These are phyloP conservation scores for Diuraphis noxia DNA, from an alignment of 1,140 invertebrate genomes.

Conservation along the genomic window DNA sequence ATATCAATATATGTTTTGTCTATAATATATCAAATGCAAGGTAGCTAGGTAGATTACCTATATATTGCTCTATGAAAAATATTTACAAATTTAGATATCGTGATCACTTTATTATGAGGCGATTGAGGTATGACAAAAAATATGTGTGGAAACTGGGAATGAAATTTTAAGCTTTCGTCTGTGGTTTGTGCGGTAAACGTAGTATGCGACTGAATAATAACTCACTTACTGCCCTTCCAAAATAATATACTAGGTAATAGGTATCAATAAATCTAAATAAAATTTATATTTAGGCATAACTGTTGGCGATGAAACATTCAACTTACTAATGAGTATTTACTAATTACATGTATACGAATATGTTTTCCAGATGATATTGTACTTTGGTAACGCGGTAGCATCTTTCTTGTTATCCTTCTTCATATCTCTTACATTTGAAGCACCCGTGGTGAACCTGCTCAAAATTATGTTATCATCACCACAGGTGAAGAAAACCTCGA, in stretches of 20 bases:
- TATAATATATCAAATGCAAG: not conserved
- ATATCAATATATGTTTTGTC: not conserved
- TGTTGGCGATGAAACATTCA: not conserved
- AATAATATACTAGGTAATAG: too few relatives aligned
- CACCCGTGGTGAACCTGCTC: constrained; percentile 75
- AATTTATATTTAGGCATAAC: not conserved
- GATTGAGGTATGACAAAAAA: not conserved
- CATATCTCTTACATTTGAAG: constrained; percentile 76
- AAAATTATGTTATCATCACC: constrained; percentile 66
- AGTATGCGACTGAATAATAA: not conserved
- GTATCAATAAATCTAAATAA: not conserved
- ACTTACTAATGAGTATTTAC: not conserved
- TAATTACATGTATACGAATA: not conserved
- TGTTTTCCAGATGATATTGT: constrained; percentile 70
- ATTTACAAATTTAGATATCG: not conserved
- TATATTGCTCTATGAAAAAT: not conserved
- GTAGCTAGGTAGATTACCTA: not conserved
- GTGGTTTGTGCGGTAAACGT: not conserved
- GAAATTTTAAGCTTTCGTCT: not conserved
- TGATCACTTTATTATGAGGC: not conserved
- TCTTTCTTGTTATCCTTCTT: constrained; percentile 77
- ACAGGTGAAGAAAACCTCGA: constrained; percentile 16
- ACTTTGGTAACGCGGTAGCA: constrained; percentile 76
- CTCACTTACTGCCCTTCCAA: not conserved
- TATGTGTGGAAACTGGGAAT: not conserved